Conservation (phyloP, 2,888 invertebrate genomes). For the Tetranychus piercei region DNA sequence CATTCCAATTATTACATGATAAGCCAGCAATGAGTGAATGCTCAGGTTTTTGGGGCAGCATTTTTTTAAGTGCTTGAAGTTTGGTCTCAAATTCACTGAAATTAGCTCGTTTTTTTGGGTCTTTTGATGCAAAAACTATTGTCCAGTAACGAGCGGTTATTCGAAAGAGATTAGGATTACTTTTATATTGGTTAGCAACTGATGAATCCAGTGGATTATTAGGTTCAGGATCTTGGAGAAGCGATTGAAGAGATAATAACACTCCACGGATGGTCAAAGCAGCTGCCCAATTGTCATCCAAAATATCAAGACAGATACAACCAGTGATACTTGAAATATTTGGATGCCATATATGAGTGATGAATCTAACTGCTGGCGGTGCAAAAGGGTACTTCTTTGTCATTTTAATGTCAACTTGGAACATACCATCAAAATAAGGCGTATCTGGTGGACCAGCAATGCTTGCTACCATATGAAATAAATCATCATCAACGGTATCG, state of each 20-base stretch:
- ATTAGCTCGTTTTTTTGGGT: background rate
- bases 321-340: slow-evolving; percentile 40
- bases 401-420: slow-evolving; percentile 36
- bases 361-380: slow-evolving; percentile 38
- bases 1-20: slow-evolving; percentile 15
- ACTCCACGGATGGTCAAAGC: slow-evolving; percentile 40
- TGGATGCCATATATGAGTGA: slow-evolving; percentile 40
- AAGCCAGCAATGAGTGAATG: slow-evolving; percentile 8
- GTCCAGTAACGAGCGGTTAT: slow-evolving; percentile 39
- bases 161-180: slow-evolving; percentile 33
- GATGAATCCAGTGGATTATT: slow-evolving; percentile 38
- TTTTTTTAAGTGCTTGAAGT: background rate
- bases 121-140: slow-evolving; percentile 33
- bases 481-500: background rate
- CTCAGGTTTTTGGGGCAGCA: background rate
- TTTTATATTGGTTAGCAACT: slow-evolving; percentile 39
- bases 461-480: background rate
- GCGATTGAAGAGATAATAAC: slow-evolving; percentile 38
- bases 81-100: slow-evolving; percentile 17
- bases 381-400: slow-evolving; percentile 40
- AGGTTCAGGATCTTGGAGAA: slow-evolving; percentile 38
- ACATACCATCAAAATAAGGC: slow-evolving; percentile 37
- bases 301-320: slow-evolving; percentile 39
- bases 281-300: slow-evolving; percentile 41
- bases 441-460: slow-evolving; percentile 32